A percentile compares a stretch with the other conserved stretches of the same genome.
These are phyloP conservation scores for Bellardia bayeri DNA, from an alignment of 2,888 invertebrate genomes.

Conservation along the genomic window DNA sequence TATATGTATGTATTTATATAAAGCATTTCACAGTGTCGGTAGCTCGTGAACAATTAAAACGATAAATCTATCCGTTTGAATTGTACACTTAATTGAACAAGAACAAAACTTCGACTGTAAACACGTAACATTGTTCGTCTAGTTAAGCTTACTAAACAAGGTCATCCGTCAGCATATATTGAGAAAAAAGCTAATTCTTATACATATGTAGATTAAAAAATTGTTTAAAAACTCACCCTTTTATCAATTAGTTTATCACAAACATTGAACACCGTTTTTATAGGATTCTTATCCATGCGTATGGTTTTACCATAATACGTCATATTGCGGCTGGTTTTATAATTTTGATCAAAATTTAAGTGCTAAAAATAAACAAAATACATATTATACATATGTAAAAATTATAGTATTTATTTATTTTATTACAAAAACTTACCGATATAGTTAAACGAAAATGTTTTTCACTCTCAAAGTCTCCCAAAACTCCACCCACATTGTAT, in stretches of 20 bases:
- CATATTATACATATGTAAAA: too few species aligned
- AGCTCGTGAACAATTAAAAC: too few species aligned
- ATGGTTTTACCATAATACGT: constrained; percentile 95
- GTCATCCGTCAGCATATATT: too few species aligned
- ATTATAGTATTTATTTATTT: too few species aligned
- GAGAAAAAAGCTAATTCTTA: too few species aligned
- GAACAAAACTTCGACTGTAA: too few species aligned
- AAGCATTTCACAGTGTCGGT: too few species aligned
- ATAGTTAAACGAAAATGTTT: constrained; percentile 93
- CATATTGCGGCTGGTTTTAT: constrained; percentile 91
- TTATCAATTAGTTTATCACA: constrained; percentile 95
- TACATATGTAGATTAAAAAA: neutral
- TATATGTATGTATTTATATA: too few species aligned
- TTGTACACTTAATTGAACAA: too few species aligned
- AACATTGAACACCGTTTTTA: constrained; percentile 96
- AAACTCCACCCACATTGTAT: constrained; percentile 96
- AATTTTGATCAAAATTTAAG: constrained; percentile 92
- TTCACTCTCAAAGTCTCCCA: constrained; percentile 92
- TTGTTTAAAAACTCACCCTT: constrained; percentile 86
- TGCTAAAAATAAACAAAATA: constrained; percentile 86
- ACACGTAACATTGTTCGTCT: too few species aligned
- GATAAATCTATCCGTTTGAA: too few species aligned
- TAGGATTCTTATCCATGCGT: constrained; percentile 97
- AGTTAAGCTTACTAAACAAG: neutral
- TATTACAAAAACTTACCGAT: constrained; percentile 86